These are phyloP conservation scores for Corvus moneduloides DNA, from an alignment of 2,113 vertebrate species.

Conservation along the genomic window DNA sequence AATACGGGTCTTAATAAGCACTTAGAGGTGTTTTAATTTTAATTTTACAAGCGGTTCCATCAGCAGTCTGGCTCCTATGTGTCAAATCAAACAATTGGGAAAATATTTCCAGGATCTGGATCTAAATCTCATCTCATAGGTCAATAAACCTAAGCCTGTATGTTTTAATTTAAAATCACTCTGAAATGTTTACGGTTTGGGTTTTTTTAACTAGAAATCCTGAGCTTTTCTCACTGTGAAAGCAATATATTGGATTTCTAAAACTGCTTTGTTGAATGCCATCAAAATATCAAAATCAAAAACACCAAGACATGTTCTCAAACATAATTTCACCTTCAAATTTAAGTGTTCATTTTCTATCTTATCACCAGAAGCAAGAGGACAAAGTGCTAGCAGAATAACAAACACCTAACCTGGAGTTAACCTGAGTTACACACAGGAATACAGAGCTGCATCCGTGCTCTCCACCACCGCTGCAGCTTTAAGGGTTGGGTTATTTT, in stretches of 20 bases:
- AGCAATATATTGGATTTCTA: not conserved
- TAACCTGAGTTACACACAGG: not conserved
- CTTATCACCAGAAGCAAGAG: not conserved
- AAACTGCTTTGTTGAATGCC: not conserved
- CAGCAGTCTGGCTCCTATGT: not conserved
- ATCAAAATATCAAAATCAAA: not conserved
- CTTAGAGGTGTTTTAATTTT: not conserved
- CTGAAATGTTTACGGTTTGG: not conserved
- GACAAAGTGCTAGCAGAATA: not conserved
- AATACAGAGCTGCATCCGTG: rapidly evolving
- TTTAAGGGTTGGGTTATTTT: slow-evolving; percentile 74
- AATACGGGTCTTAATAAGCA: not conserved
- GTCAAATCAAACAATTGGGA: not conserved
- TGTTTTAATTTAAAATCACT: not conserved
- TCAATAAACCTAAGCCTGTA: not conserved
- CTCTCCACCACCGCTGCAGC: slow-evolving; percentile 15
- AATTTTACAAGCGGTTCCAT: not conserved
- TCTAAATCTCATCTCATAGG: not conserved
- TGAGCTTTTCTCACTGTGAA: not conserved
- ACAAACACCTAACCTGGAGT: not conserved
- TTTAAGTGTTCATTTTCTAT: not conserved
- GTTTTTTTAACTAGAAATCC: not conserved
- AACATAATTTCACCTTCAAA: not conserved
- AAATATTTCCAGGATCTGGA: not conserved
- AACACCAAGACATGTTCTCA: not conserved